phyloP scores from a whole-genome alignment of 2,888 invertebrate species.

The Acanthococcus lagerstroemiae region DNA sequence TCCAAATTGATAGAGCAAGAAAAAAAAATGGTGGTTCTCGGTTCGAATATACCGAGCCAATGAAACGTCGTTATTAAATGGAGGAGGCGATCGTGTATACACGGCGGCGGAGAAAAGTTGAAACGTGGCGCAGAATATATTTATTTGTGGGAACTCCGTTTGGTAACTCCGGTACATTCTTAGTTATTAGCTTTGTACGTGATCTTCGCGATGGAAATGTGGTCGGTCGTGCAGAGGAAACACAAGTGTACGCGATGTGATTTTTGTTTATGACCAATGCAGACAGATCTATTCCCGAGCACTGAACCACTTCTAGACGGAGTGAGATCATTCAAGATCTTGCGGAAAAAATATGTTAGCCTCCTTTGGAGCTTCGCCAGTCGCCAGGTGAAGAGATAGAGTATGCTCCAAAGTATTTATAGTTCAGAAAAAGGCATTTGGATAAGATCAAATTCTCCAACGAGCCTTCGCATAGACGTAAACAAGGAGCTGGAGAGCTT shows the following conservation, averaged over 20 bases:
- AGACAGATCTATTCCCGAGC: too few relatives aligned
- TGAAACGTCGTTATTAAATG: slow-evolving; percentile 27
- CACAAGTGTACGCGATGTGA: background rate
- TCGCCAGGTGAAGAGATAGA: too few relatives aligned
- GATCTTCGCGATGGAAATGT: slow-evolving; percentile 4
- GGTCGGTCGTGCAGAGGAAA: background rate
- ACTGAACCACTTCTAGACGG: too few relatives aligned
- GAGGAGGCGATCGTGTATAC: slow-evolving; percentile 16
- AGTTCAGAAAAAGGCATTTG: too few relatives aligned
- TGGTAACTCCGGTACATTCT: slow-evolving; percentile 26
- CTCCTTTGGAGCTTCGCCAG: too few relatives aligned
- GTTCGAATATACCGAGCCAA: slow-evolving; percentile 10
- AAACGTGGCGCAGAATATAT: slow-evolving; percentile 28
- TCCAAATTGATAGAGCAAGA: background rate
- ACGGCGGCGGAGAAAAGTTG: background rate
- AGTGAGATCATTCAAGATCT: too few relatives aligned
- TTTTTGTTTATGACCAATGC: background rate
- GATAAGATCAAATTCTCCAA: too few relatives aligned
- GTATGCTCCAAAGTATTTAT: too few relatives aligned
- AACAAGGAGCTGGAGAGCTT: too few relatives aligned
- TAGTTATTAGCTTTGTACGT: slow-evolving; percentile 29
- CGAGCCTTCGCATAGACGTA: too few relatives aligned
- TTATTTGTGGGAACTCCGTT: slow-evolving; percentile 29
- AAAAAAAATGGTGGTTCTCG: slow-evolving; percentile 23
- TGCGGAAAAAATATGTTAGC: too few relatives aligned